Percentiles rank a stretch among this genome's conserved stretches.
Evolutionary conservation across 1,140 invertebrate species (phyloP).

Genomic region (Bradysia coprophila): DNA sequence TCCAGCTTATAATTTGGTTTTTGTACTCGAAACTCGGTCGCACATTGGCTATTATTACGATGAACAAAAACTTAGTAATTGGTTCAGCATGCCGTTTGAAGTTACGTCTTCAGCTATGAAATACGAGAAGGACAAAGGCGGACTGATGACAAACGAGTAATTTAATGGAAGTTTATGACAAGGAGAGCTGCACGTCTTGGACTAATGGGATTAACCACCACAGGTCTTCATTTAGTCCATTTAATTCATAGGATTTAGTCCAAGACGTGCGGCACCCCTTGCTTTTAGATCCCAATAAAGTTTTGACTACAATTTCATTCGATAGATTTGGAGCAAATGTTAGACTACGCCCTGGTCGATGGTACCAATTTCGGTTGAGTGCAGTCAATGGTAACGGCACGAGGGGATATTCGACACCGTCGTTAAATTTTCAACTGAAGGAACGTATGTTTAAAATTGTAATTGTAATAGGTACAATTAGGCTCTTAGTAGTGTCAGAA

Average conservation of each 20-base stretch:
- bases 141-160: slow-evolving; percentile 6
- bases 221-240: background rate
- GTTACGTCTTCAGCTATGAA: slow-evolving; percentile 9
- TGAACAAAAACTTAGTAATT: slow-evolving; percentile 28
- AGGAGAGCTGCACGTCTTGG: background rate
- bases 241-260: slow-evolving; percentile 8
- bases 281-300: slow-evolving; percentile 10
- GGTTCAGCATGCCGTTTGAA: slow-evolving; percentile 25
- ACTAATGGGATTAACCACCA: background rate
- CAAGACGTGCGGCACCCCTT: slow-evolving; percentile 1
- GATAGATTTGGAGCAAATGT: slow-evolving; percentile 31
- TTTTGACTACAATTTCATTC: slow-evolving; percentile 6
- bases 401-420: slow-evolving; percentile 42
- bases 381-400: slow-evolving; percentile 49
- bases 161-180: background rate
- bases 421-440: slow-evolving; percentile 37
- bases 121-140: background rate
- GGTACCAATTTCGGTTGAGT: slow-evolving; percentile 59
- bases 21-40: slow-evolving; percentile 33
- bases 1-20: slow-evolving; percentile 15
- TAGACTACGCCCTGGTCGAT: slow-evolving; percentile 43
- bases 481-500: no score
- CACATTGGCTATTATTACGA: slow-evolving; percentile 30
- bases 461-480: no score
- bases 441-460: no score